Base-by-base conservation (phyloP, 2,888 invertebrate genomes). In the Margaritifera margaritifera region DNA sequence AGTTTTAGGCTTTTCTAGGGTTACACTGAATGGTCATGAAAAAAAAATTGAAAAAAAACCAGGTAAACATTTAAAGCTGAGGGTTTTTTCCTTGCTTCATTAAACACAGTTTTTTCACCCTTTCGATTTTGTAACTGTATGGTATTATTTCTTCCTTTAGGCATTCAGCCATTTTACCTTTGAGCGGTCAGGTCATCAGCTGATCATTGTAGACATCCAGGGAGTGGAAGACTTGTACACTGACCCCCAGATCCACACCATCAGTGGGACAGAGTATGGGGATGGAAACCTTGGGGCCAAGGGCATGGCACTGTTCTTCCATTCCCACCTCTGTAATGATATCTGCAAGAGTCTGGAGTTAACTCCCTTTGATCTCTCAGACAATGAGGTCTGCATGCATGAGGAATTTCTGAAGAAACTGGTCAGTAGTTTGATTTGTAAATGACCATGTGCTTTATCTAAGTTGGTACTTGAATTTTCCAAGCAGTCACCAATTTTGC, bases 151-250 rank as follows among this genome's bases (percentile, higher is more conserved):
- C 50, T 50, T 55, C 52, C 71, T 79, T 31, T 84, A 91, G 89
- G 92, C 92, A 19, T 92, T 92, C 86, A 92, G 92, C 78, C 92
- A 92, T 84, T 92, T 92, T 84, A 92, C 92, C 2, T 92, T 92
- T 88, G 92, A 92, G 84, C 86, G 91, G 64, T 92, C 92, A n/a
- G 92, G 92, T 11, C 92, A 92, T 84, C 90, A 91, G 82, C 78
- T 92, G 83, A 91, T 92, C 70, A 91, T 92, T 6, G 92, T 92
- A 52, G 92, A 92, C 81, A 90, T 92, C 67, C 92, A 92, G 82
- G 92, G 92, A 22, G 92, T 92, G 58, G 92, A 91, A 5, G 92
- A 92, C 82, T 87, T 92, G 54, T 92, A 92, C 87, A 92, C 92
- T 1, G 92, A 92, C 82, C 92, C 92, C 3, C 92, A 92, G 82